Conservation (phyloP, 2,113 vertebrate species). For the Perca flavescens region DNA sequence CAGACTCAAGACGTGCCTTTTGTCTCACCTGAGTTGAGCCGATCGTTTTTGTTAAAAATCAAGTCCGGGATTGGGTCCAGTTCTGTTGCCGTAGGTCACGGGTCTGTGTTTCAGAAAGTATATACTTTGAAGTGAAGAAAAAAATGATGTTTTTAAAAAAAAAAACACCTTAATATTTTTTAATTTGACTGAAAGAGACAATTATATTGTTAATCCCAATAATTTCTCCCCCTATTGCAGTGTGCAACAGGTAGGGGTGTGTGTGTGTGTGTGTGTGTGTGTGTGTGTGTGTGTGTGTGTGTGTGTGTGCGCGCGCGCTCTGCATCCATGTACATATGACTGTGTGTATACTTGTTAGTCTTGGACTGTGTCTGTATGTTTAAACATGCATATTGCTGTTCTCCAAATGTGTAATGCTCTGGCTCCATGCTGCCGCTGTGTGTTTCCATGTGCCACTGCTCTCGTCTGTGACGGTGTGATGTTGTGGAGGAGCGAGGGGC, state of each 20-base stretch:
- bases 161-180: too few relatives aligned
- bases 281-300: slow-evolving; percentile 18
- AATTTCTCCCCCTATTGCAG: too few relatives aligned
- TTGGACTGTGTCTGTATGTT: slow-evolving; percentile 50
- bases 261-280: slow-evolving; percentile 18
- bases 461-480: slow-evolving; percentile 55
- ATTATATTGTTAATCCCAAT: too few relatives aligned
- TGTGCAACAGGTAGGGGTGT: slow-evolving; percentile 3
- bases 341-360: slow-evolving; percentile 52
- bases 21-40: neutral
- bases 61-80: too few relatives aligned
- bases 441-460: neutral
- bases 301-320: slow-evolving; percentile 11
- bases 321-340: slow-evolving; percentile 36
- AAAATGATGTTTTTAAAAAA: too few relatives aligned
- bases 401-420: slow-evolving; percentile 10
- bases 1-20: too few relatives aligned
- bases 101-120: too few relatives aligned
- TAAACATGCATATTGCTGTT: slow-evolving; percentile 46
- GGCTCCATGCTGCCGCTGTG: slow-evolving; percentile 39
- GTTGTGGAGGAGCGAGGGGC: slow-evolving; percentile 66
- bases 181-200: too few relatives aligned
- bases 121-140: too few relatives aligned
- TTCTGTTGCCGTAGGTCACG: too few relatives aligned
- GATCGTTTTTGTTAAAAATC: too few relatives aligned